These are phyloP conservation scores for Anthoscopus minutus DNA, from an alignment of 2,113 vertebrate species.

Conservation along the genomic window DNA sequence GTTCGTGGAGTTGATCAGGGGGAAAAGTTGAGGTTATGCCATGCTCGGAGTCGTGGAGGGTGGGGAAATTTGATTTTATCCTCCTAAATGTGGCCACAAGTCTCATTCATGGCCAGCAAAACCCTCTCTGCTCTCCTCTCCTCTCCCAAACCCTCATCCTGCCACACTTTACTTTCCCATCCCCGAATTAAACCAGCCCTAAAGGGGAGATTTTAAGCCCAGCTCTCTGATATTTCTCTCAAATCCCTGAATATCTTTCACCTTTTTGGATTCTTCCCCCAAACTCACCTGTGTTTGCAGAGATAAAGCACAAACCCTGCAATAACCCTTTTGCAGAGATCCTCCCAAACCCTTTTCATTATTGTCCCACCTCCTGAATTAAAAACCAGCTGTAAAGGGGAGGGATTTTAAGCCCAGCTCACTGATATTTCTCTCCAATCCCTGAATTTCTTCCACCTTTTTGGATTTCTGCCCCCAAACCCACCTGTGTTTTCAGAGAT, in stretches of 20 bases:
- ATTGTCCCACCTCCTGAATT: neutral
- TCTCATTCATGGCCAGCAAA: neutral
- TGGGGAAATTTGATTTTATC: neutral
- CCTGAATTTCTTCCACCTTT: neutral
- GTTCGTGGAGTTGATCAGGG: rapidly evolving
- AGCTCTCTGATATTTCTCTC: neutral
- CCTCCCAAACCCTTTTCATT: slow-evolving; percentile 17
- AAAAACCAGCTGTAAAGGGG: no score
- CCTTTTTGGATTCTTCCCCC: neutral
- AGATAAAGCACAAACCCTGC: slow-evolving; percentile 97
- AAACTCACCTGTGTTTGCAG: slow-evolving; percentile 79
- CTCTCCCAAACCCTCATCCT: neutral
- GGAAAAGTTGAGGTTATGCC: no score
- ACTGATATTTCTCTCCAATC: neutral
- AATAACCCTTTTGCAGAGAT: no score
- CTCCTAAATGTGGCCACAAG: neutral
- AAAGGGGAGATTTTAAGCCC: neutral
- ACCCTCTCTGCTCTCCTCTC: neutral
- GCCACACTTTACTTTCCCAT: neutral
- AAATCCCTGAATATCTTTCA: neutral
- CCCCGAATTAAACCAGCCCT: neutral
- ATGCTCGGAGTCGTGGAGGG: no score
- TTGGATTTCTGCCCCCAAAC: neutral
- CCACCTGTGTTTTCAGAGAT: slow-evolving; percentile 99
- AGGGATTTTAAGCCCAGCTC: neutral